Percentiles rank a stretch among this genome's conserved stretches.
These are phyloP conservation scores for Indri indri DNA, from an alignment of 2,113 vertebrate genomes.

Conservation along the genomic window DNA sequence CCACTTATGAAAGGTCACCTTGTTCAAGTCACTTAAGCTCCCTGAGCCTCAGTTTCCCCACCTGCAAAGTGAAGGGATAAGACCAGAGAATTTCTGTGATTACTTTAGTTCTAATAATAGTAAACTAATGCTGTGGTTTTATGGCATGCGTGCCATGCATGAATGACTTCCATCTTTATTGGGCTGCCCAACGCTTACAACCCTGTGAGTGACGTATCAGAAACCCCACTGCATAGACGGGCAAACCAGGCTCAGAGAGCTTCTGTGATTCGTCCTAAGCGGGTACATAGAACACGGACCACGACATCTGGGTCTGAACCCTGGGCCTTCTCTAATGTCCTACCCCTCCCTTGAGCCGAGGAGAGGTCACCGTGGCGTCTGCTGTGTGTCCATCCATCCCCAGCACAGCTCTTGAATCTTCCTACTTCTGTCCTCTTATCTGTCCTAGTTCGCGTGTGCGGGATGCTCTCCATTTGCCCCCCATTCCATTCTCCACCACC, in stretches of 20 bases:
- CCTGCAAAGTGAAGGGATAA: neutral
- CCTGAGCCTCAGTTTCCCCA: neutral
- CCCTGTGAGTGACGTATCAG: neutral
- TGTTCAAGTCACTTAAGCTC: neutral
- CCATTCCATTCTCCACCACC: neutral
- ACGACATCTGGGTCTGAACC: neutral
- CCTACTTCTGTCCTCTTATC: neutral
- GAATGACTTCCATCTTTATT: rapidly evolving
- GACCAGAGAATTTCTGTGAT: neutral
- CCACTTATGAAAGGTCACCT: neutral
- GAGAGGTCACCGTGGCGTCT: neutral
- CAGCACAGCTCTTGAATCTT: neutral
- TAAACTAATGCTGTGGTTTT: neutral
- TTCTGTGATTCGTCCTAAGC: neutral
- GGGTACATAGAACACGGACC: neutral
- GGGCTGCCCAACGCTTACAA: neutral
- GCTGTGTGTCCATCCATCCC: too few relatives aligned
- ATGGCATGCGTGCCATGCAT: neutral
- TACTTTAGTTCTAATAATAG: neutral
- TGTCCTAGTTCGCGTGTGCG: too few relatives aligned
- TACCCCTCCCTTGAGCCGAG: neutral
- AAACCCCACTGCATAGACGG: neutral
- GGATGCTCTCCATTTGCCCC: neutral
- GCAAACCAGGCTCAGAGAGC: neutral
- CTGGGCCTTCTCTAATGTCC: neutral